A percentile compares a stretch with the other conserved stretches of the same genome.
Evolutionary conservation across 2,888 invertebrate species (phyloP).

Genomic region (Sialis lutaria): DNA sequence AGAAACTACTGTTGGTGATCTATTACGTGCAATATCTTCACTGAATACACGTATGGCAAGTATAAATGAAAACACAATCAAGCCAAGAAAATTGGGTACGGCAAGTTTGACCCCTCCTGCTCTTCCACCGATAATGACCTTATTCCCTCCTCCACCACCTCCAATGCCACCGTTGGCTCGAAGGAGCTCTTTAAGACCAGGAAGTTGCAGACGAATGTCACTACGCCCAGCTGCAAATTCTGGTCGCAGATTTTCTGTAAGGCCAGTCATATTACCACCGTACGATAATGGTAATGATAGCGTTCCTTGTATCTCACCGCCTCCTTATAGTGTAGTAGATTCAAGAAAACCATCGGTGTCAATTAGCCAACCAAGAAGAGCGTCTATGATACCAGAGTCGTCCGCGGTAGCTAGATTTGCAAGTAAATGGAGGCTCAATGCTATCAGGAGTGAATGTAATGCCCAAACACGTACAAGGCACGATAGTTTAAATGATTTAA

Average conservation of each 20-base stretch:
- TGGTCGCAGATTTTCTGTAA: slow-evolving; percentile 7
- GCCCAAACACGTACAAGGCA: slow-evolving; percentile 16
- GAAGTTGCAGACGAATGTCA: slow-evolving; percentile 10
- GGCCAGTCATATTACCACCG: slow-evolving; percentile 24
- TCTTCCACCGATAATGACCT: slow-evolving; percentile 27
- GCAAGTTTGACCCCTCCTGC: slow-evolving; percentile 30
- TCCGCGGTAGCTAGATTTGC: slow-evolving; percentile 13
- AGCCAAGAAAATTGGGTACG: slow-evolving; percentile 34
- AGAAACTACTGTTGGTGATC: slow-evolving; percentile 67
- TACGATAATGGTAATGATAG: slow-evolving; percentile 28
- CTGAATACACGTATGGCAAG: slow-evolving; percentile 34
- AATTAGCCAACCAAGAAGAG: slow-evolving; percentile 22
- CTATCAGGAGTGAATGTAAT: neutral
- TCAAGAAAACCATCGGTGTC: slow-evolving; percentile 20
- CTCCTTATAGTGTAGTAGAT: slow-evolving; percentile 15
- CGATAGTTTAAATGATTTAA: slow-evolving; percentile 30
- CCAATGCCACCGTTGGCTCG: slow-evolving; percentile 14
- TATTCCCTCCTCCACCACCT: slow-evolving; percentile 23
- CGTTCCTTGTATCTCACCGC: slow-evolving; percentile 3
- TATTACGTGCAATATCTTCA: slow-evolving; percentile 59
- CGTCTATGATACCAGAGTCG: slow-evolving; percentile 12
- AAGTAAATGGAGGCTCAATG: slow-evolving; percentile 10
- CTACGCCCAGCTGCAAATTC: slow-evolving; percentile 16
- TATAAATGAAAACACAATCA: slow-evolving; percentile 16
- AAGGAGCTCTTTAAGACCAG: slow-evolving; percentile 21